Percentiles rank a stretch among this genome's conserved stretches.
These are phyloP conservation scores for Cyanoderma ruficeps DNA, from an alignment of 2,113 vertebrate genomes.

Conservation along the genomic window DNA sequence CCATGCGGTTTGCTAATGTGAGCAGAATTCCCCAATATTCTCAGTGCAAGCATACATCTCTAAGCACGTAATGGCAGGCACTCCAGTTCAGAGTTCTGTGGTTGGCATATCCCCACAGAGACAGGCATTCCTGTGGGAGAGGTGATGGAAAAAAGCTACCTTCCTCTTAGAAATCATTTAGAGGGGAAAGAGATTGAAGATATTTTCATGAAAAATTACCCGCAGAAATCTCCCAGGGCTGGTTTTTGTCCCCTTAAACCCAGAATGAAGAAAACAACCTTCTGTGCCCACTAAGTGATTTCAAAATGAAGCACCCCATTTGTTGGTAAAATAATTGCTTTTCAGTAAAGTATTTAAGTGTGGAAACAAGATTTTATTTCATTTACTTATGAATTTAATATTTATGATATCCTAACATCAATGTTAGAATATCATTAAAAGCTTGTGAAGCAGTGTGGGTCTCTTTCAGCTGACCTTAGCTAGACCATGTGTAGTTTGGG, in stretches of 20 bases:
- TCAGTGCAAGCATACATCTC: neutral
- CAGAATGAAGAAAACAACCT: neutral
- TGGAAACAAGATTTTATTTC: neutral
- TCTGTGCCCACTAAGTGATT: neutral
- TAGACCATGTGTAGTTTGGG: neutral
- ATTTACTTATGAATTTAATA: neutral
- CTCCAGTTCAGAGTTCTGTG: neutral
- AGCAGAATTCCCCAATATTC: neutral
- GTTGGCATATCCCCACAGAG: neutral
- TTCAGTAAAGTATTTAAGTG: neutral
- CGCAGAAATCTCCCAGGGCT: neutral
- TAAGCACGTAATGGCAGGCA: neutral
- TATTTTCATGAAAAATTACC: neutral
- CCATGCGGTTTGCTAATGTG: neutral
- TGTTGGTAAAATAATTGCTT: neutral
- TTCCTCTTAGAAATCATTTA: neutral
- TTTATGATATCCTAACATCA: neutral
- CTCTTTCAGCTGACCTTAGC: neutral
- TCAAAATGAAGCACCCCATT: rapidly evolving
- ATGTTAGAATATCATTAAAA: neutral
- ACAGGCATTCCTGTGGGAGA: neutral
- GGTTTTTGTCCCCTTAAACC: neutral
- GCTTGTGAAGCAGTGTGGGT: neutral
- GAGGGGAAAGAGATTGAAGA: neutral
- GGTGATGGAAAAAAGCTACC: neutral